These are phyloP conservation scores for Mamestra configurata DNA, from an alignment of 1,140 invertebrate genomes.

Conservation along the genomic window DNA sequence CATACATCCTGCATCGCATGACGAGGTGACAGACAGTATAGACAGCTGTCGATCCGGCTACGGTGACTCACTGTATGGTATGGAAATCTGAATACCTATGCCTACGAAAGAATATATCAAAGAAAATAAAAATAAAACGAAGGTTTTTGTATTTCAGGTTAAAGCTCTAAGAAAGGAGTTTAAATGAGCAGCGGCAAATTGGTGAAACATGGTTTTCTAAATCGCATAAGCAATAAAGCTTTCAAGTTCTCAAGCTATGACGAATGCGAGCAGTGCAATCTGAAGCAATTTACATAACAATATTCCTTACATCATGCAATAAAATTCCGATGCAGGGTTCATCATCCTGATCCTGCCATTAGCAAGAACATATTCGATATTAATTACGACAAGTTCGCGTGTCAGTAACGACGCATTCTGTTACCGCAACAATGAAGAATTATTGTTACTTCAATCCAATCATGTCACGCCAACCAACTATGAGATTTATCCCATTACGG, in stretches of 20 bases:
- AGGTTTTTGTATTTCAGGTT: conserved; percentile 1
- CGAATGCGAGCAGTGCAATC: conserved; percentile 23
- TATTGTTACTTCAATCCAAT: conserved; percentile 58
- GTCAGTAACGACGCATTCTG: conserved; percentile 57
- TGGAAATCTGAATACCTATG: neutral
- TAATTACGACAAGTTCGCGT: conserved; percentile 57
- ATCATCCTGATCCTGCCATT: conserved; percentile 49
- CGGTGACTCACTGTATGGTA: neutral
- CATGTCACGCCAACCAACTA: conserved; percentile 58
- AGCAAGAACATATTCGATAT: conserved; percentile 46
- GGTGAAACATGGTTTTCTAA: conserved; percentile 4
- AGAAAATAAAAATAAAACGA: neutral
- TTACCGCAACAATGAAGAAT: conserved; percentile 61
- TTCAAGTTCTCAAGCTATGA: conserved; percentile 1
- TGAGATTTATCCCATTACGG: conserved; percentile 64
- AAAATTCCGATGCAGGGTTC: conserved; percentile 34
- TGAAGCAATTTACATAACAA: conserved; percentile 28
- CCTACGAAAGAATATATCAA: neutral
- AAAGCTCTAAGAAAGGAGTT: neutral
- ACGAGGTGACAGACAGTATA: neutral
- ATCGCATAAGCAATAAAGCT: neutral
- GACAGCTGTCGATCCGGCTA: neutral
- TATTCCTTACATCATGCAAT: conserved; percentile 45
- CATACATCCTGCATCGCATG: neutral
- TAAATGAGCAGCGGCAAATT: neutral